phyloP scores from a whole-genome alignment of 2,113 vertebrate genomes.

The Chloropsis hardwickii region DNA sequence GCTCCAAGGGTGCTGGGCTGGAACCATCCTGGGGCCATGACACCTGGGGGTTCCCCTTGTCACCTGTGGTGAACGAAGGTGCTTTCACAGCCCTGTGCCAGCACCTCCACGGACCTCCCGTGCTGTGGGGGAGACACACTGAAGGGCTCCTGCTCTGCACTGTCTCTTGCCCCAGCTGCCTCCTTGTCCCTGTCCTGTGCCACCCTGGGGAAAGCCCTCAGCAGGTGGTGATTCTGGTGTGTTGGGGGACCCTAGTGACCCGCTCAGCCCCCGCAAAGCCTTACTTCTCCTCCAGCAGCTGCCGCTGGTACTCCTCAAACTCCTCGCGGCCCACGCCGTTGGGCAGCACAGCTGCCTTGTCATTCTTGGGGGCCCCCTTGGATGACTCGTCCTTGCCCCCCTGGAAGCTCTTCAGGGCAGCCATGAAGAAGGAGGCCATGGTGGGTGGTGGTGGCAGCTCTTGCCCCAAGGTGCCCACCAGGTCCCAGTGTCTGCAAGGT shows the following conservation, averaged over 20 bases:
- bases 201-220: background rate
- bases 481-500: constrained; percentile 29
- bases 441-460: background rate
- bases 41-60: background rate
- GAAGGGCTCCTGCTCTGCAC: background rate
- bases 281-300: constrained; percentile 81
- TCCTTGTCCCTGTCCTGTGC: background rate
- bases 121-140: accelerated
- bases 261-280: background rate
- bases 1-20: background rate
- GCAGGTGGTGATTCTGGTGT: accelerated
- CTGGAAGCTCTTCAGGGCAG: constrained; percentile 54
- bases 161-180: background rate
- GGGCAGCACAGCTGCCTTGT: constrained; percentile 52
- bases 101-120: background rate
- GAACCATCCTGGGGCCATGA: accelerated
- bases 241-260: background rate
- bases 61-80: accelerated
- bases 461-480: background rate
- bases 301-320: constrained; percentile 77
- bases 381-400: background rate
- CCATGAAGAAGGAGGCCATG: constrained; percentile 69
- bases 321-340: constrained; percentile 70
- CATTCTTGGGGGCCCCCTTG: constrained; percentile 17
- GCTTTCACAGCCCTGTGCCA: background rate